Base-by-base conservation (phyloP, 2,888 invertebrate genomes). In the Scaptomyza caliginosa region DNA sequence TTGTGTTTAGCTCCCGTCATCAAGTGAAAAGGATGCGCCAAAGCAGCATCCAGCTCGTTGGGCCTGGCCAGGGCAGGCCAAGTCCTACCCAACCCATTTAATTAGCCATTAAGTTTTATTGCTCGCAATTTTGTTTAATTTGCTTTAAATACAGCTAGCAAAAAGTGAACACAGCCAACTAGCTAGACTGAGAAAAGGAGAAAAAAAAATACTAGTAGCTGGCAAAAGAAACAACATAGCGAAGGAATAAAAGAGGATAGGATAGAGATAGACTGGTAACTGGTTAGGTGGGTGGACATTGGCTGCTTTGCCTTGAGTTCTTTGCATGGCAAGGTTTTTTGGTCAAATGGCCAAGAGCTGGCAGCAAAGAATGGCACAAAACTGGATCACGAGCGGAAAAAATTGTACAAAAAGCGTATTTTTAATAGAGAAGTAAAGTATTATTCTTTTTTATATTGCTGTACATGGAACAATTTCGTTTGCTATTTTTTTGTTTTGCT, bases 61-160 rank as follows among this genome's bases (percentile, higher is more conserved):
- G 60, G 32, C 55, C 48, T 54, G 57, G 48, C 55, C 57, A 46
- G 42, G 32, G 32, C 32, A 7, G 26, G 57, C 49, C 74, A 74
- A 62, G 81, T 49, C 82, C 82, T 65, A 55, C 77, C 86, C 83
- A 76, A 43, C 80, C 77, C 83, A 82, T 84, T 84, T 87, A 84
- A 87, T 88, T 87, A 84, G 75, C 83, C 84, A 84, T 84, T 84
- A 84, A 87, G 80, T 87, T 84, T 84, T 88, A 84, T 84, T 84
- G 84, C 86, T 74, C 68, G 80, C 88, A 88, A 87, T 84, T 84
- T 84, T 84, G 88, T 86, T 86, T 83, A 83, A 83, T 83, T 87
- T 87, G 86, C 83, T 75, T 83, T 75, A 82, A 82, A 86, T 86
- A 77, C 82, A 84, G 81, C 65, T 39, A 46, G 63, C 58, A 69